Percentiles rank a stretch among this genome's conserved stretches.
Evolutionary conservation across 2,797 vertebrate species (phyloP).

Genomic region (Schizothorax lantsangensis): DNA sequence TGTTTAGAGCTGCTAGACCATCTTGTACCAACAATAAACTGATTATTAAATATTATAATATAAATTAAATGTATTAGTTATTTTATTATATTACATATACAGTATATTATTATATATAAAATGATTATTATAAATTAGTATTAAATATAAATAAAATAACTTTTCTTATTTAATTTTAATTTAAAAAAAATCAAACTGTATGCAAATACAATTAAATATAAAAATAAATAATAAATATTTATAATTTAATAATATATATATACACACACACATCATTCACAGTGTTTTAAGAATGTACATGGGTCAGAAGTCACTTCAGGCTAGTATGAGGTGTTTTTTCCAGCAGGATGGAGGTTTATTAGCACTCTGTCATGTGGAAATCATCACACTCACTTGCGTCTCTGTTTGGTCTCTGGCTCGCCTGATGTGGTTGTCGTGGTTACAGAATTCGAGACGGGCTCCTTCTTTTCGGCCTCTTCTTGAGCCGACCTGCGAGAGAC

Average conservation of each 20-base stretch:
- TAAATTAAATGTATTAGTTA: background rate
- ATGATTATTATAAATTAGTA: background rate
- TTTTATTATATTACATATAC: background rate
- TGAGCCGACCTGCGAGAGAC: conserved; percentile 74
- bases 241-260: background rate
- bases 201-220: background rate
- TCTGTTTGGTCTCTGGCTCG: conserved; percentile 81
- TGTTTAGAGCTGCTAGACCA: background rate
- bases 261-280: background rate
- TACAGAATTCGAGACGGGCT: conserved; percentile 65
- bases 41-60: background rate
- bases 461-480: conserved; percentile 80
- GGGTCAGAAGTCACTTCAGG: background rate
- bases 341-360: conserved; percentile 1
- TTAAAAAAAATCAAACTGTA: background rate
- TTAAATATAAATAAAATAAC: background rate
- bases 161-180: background rate
- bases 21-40: background rate
- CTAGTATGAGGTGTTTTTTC: background rate
- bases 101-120: background rate
- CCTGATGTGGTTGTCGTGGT: conserved; percentile 62
- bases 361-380: background rate
- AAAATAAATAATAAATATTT: background rate
- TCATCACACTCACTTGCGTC: conserved; percentile 80
- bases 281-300: background rate